These are phyloP conservation scores for Ditylenchus dipsaci DNA, from an alignment of 1,140 invertebrate genomes.

Conservation along the genomic window DNA sequence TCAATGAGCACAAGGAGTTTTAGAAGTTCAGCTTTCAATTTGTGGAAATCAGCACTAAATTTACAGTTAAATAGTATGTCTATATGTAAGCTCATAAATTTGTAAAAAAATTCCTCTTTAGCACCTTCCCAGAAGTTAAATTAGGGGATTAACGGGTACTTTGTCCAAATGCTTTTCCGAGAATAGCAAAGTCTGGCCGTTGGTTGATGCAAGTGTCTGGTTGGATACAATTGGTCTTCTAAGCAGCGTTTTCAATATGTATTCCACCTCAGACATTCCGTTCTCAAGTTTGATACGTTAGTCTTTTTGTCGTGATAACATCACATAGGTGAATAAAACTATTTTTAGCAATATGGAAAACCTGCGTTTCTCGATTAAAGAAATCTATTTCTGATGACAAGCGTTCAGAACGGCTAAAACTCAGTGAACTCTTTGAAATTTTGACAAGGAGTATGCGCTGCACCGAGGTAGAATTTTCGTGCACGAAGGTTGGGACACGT, in stretches of 20 bases:
- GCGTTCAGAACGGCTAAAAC: not conserved
- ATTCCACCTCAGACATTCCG: not conserved
- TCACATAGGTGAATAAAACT: not conserved
- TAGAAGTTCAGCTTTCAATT: too few species aligned
- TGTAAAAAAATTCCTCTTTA: too few species aligned
- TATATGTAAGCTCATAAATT: too few species aligned
- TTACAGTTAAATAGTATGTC: too few species aligned
- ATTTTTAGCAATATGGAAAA: not conserved
- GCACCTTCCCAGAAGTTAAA: slow-evolving; percentile 3
- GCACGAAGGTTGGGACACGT: not conserved
- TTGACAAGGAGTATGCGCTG: not conserved
- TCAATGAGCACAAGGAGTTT: not conserved
- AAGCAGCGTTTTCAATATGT: not conserved
- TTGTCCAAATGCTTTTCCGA: not conserved
- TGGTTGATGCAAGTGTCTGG: not conserved
- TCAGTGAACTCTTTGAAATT: not conserved
- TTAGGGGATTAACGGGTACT: not conserved
- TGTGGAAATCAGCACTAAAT: too few species aligned
- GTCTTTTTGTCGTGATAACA: not conserved
- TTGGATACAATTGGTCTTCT: not conserved
- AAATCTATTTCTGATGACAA: not conserved
- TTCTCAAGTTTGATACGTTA: not conserved
- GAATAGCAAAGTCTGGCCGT: not conserved
- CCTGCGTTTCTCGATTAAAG: not conserved
- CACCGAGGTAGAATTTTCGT: not conserved